Conservation (phyloP, 2,113 vertebrate species). For the Tauraco erythrolophus region DNA sequence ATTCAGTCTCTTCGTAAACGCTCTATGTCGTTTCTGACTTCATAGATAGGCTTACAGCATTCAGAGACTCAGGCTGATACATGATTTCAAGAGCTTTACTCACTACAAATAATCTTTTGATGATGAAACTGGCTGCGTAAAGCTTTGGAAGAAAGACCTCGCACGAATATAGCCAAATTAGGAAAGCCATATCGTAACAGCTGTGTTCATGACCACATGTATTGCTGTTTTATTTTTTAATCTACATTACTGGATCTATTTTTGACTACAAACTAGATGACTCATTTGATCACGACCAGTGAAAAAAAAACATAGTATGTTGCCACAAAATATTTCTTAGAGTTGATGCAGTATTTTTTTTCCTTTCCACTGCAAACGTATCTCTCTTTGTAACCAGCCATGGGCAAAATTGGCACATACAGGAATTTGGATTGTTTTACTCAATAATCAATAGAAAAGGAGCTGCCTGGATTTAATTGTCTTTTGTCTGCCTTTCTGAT, state of each 20-base stretch:
- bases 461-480: neutral
- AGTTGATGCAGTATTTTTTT: neutral
- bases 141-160: neutral
- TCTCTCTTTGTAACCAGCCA: neutral
- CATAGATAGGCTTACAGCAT: rapidly evolving
- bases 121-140: conserved; percentile 18
- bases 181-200: conserved; percentile 31
- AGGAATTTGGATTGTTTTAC: neutral
- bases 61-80: neutral
- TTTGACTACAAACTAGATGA: conserved; percentile 42
- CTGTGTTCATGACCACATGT: conserved; percentile 3
- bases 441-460: neutral
- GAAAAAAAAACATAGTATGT: neutral
- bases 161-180: conserved; percentile 59
- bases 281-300: conserved; percentile 30
- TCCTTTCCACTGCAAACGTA: neutral
- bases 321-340: neutral
- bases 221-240: conserved; percentile 17
- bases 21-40: neutral
- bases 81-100: neutral
- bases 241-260: conserved; percentile 36
- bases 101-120: conserved; percentile 15
- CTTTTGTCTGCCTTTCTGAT: neutral
- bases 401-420: neutral
- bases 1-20: rapidly evolving